Percentiles rank a stretch among this genome's conserved stretches.
phyloP scores from a whole-genome alignment of 2,797 vertebrate genomes.

The Phalanger gymnotis region DNA sequence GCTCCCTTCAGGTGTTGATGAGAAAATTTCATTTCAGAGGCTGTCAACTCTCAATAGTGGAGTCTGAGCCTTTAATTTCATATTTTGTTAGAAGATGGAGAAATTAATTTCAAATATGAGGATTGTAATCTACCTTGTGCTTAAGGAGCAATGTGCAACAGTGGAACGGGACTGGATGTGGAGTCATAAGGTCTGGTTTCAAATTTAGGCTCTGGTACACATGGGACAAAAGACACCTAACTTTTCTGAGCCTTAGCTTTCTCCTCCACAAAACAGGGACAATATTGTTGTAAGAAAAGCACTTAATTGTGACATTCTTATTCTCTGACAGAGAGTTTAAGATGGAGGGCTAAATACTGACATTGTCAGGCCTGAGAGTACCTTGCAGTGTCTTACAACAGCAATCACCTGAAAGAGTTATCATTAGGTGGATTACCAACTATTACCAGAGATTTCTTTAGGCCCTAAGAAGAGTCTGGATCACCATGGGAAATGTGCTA shows the following conservation, averaged over 20 bases:
- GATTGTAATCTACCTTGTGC: background rate
- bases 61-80: slow-evolving; percentile 5
- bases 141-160: background rate
- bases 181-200: background rate
- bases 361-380: background rate
- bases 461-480: background rate
- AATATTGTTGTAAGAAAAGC: background rate
- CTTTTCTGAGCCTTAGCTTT: background rate
- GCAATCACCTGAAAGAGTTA: background rate
- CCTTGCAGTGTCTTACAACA: background rate
- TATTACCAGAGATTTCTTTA: slow-evolving; percentile 26
- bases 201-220: background rate
- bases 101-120: background rate
- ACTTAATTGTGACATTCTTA: background rate
- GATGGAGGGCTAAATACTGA: background rate
- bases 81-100: background rate
- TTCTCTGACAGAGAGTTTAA: background rate
- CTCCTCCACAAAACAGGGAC: background rate
- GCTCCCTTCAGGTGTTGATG: slow-evolving; percentile 47
- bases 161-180: background rate
- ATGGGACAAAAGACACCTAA: background rate
- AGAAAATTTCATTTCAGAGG: slow-evolving; percentile 51
- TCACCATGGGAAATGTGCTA: slow-evolving; percentile 1
- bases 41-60: slow-evolving; percentile 1
- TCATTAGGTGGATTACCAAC: background rate